These are phyloP conservation scores for Caenorhabditis doughertyi DNA, from an alignment of 2,888 invertebrate species.

Conservation along the genomic window DNA sequence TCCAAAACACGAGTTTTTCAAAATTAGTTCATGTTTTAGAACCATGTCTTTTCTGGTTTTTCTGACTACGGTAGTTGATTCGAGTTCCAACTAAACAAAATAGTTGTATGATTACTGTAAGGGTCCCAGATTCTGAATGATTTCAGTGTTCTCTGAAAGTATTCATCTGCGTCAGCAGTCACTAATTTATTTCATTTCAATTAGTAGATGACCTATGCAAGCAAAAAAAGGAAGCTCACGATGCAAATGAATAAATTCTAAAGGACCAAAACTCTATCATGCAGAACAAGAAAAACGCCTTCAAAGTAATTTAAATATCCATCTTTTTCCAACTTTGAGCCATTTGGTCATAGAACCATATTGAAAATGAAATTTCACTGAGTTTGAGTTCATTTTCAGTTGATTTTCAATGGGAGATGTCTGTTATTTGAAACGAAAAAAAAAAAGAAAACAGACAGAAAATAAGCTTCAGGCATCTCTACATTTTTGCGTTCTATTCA, in stretches of 20 bases:
- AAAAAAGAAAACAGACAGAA: neutral
- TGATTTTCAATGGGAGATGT: too few relatives aligned
- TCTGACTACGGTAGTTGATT: too few relatives aligned
- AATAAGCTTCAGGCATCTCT: neutral
- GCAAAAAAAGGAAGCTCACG: constrained; percentile 6
- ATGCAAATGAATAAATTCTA: constrained; percentile 31
- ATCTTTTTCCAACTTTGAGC: neutral
- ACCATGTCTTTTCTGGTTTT: too few relatives aligned
- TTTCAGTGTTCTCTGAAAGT: neutral
- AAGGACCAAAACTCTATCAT: constrained; percentile 14
- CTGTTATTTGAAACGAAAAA: neutral
- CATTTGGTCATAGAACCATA: neutral
- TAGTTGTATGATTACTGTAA: too few relatives aligned
- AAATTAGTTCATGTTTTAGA: too few relatives aligned
- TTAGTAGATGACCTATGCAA: constrained; percentile 25
- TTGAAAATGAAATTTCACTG: neutral
- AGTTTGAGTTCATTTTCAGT: too few relatives aligned
- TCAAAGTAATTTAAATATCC: too few relatives aligned
- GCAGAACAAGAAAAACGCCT: constrained; percentile 16
- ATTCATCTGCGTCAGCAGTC: constrained; percentile 24
- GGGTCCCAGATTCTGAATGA: too few relatives aligned
- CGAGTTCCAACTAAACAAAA: too few relatives aligned
- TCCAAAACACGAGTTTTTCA: neutral
- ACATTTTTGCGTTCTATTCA: too few relatives aligned
- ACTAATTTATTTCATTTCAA: constrained; percentile 27